Evolutionary conservation across 2,888 invertebrate species (phyloP).

Genomic region (Andrena fulva): DNA sequence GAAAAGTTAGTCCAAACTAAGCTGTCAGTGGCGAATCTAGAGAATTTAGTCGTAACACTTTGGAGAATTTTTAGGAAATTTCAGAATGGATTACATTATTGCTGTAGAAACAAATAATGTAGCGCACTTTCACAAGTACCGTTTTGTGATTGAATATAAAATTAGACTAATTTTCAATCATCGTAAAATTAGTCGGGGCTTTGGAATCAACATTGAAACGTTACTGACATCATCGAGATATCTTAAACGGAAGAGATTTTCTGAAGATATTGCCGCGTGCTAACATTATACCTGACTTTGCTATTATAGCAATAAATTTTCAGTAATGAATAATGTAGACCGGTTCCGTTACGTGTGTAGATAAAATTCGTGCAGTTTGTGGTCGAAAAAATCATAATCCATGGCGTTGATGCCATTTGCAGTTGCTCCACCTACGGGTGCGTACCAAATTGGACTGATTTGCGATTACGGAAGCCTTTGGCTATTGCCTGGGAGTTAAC

Average conservation of each 20-base stretch:
- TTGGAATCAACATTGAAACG: too few relatives aligned
- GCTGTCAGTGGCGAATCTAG: too few relatives aligned
- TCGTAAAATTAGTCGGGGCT: too few relatives aligned
- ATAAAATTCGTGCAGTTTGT: constrained; percentile 22
- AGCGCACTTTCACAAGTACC: too few relatives aligned
- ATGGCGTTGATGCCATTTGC: background rate
- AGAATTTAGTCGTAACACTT: too few relatives aligned
- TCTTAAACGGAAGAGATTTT: background rate
- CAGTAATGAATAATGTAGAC: constrained; percentile 21
- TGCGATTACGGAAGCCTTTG: constrained; percentile 16
- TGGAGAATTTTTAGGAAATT: too few relatives aligned
- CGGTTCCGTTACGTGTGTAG: constrained; percentile 26
- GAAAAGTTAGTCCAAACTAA: too few relatives aligned
- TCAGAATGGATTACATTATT: too few relatives aligned
- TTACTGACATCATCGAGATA: too few relatives aligned
- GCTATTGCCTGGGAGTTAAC: background rate
- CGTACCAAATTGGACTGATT: constrained; percentile 39
- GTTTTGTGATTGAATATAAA: too few relatives aligned
- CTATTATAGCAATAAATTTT: constrained; percentile 17
- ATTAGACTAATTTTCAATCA: too few relatives aligned
- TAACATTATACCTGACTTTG: background rate
- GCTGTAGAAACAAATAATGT: too few relatives aligned
- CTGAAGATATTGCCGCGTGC: background rate
- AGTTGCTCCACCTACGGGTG: constrained; percentile 24
- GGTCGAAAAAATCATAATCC: background rate